Percentiles rank a stretch among this genome's conserved stretches.
Evolutionary conservation across 2,113 vertebrate genomes (phyloP).

Genomic region (Neogale vison): DNA sequence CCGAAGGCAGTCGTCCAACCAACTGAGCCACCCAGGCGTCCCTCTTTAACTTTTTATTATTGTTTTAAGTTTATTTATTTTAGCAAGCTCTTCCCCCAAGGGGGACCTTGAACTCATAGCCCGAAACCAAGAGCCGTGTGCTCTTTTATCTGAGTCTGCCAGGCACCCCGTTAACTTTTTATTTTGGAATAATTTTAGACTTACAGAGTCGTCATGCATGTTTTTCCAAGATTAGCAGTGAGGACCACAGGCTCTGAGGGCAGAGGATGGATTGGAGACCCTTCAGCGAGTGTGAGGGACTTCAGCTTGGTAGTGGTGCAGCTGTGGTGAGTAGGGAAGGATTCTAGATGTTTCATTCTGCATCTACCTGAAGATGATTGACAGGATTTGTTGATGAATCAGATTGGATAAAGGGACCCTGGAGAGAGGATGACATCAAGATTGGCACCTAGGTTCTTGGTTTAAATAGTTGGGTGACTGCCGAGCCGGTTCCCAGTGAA

Average conservation of each 20-base stretch:
- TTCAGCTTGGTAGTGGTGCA: not conserved
- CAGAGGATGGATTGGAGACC: not conserved
- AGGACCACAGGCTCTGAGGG: not conserved
- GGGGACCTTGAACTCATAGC: not conserved
- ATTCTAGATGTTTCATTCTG: not conserved
- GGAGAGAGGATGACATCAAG: not conserved
- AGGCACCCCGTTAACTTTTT: not conserved
- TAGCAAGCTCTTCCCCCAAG: not conserved
- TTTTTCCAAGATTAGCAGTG: not conserved
- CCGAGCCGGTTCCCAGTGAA: not conserved
- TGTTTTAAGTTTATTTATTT: not conserved
- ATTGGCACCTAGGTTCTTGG: not conserved
- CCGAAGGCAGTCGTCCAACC: too few relatives aligned
- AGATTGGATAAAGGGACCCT: not conserved
- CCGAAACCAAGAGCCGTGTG: not conserved
- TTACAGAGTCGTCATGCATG: not conserved
- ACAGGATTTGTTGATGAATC: not conserved
- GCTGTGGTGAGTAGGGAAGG: not conserved
- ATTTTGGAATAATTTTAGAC: not conserved
- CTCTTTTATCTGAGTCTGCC: not conserved
- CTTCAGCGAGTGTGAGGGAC: not conserved
- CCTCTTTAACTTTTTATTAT: not conserved
- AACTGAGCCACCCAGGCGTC: too few relatives aligned
- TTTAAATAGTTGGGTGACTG: not conserved
- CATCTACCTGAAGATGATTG: not conserved